phyloP scores from a whole-genome alignment of 2,797 vertebrate species.

The Acanthopagrus latus region DNA sequence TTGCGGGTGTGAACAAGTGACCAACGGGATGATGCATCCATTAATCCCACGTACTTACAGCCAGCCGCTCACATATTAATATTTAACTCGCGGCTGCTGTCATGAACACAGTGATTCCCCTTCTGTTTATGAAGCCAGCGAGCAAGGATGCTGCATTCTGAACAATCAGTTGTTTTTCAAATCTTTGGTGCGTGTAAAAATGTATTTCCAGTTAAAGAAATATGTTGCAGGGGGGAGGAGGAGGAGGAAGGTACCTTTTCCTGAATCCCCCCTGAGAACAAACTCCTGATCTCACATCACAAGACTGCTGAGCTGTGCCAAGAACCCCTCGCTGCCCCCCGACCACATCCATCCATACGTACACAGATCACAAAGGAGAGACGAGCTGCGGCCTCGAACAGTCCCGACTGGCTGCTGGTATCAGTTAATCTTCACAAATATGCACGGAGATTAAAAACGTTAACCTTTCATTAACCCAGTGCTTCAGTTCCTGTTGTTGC shows the following conservation, averaged over 20 bases:
- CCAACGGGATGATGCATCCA: conserved; percentile 36
- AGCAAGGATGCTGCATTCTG: not conserved
- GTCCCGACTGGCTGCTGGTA: conserved; percentile 42
- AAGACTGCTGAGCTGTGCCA: conserved; percentile 79
- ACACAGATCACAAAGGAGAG: conserved; percentile 37
- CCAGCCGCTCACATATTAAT: conserved; percentile 46
- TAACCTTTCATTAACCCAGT: conserved; percentile 41
- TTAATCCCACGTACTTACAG: conserved; percentile 38
- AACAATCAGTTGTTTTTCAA: conserved; percentile 6
- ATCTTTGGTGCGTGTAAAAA: not conserved
- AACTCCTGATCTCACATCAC: conserved; percentile 78
- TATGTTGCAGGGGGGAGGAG: not conserved
- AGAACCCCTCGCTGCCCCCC: conserved; percentile 57
- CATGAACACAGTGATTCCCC: conserved; percentile 37
- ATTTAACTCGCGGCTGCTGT: conserved; percentile 53
- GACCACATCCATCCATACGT: conserved; percentile 43
- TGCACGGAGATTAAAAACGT: conserved; percentile 69
- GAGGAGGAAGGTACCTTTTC: conserved; percentile 37
- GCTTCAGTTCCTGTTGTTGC: conserved; percentile 26
- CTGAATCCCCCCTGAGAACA: conserved; percentile 57
- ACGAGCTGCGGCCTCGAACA: conserved; percentile 31
- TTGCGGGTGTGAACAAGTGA: conserved; percentile 45
- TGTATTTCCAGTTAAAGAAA: conserved; percentile 13
- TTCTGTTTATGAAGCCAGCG: conserved; percentile 14
- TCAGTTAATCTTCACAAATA: conserved; percentile 80